A percentile compares a stretch with the other conserved stretches of the same genome.
Conservation (phyloP, 2,888 invertebrate species). For the Sarcophaga rosellei region DNA sequence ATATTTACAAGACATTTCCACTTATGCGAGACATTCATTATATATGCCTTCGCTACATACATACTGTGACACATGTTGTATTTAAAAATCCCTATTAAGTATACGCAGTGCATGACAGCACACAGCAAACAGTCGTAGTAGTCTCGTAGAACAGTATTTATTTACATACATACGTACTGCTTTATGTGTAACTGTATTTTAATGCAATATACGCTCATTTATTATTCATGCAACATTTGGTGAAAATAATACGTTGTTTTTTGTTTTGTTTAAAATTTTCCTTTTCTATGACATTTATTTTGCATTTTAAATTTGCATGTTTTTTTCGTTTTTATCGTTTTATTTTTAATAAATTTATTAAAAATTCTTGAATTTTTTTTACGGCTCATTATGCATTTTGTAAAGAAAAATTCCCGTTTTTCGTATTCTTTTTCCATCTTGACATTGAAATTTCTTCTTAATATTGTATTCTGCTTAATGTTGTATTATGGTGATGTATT, state of each 20-base stretch:
- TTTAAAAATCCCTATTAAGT: not conserved
- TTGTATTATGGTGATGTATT: too few relatives aligned
- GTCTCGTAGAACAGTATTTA: too few relatives aligned
- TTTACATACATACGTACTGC: too few relatives aligned
- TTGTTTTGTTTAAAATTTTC: not conserved
- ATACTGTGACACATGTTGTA: not conserved
- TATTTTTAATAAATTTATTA: not conserved
- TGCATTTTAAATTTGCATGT: not conserved
- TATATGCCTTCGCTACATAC: too few relatives aligned
- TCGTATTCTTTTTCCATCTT: too few relatives aligned
- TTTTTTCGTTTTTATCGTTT: not conserved
- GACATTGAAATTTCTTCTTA: too few relatives aligned
- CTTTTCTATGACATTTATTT: not conserved
- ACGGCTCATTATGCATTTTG: too few relatives aligned
- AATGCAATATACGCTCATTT: not conserved
- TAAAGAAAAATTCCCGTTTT: too few relatives aligned
- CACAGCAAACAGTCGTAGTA: not conserved
- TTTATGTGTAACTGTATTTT: not conserved
- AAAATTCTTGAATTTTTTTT: too few relatives aligned
- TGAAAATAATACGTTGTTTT: not conserved
- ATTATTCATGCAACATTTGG: not conserved
- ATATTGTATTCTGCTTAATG: too few relatives aligned
- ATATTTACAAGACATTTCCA: not conserved
- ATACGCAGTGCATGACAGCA: not conserved
- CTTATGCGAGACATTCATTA: too few relatives aligned